Base-by-base conservation (phyloP, 2,888 invertebrate species). In the Mythimna albipuncta region DNA sequence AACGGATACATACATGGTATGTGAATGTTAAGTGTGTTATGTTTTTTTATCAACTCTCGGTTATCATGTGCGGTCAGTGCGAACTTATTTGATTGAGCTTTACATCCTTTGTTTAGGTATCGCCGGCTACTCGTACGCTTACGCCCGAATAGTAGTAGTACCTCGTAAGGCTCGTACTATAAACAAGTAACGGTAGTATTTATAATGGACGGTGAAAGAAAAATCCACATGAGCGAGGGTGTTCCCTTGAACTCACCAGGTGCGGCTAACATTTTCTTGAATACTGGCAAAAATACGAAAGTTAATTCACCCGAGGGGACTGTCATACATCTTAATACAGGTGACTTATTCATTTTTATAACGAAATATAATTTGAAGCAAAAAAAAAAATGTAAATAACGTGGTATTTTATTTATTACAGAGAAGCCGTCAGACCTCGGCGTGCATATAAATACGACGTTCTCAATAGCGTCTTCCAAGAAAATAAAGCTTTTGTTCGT, bases 381-480 rank as follows among this genome's bases (percentile, higher is more conserved):
- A 6, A 52, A n/a, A 2, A 2, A 50, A 66, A 50, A 21, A 59
- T 32, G 32, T 64, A 57, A 77, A 69, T 63, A 85, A 77, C 81
- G 76, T 86, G 77, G 77, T 81, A 64, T 82, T 85, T 83, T 79
- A 63, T 83, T 85, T 84, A 84, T 94, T 94, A 70, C 92, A 95
- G 95, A 94, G 76, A 95, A 94, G 79, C 93, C 94, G 41, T 89
- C 94, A 50, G 95, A 96, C 85, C 93, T 95, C 87, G 96, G 95
- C 83, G 93, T 96, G 68, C 95, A 96, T 85, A 94, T 96, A 85
- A 95, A 96, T 85, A 95, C 96, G 52, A 96, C 95, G 70, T 92
- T 95, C 85, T 93, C 95, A 69, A 93, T 95, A 89, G 95, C 94
- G 93, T 95, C 96, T 93, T 95, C 95, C 90, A 95, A 94, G 94